phyloP scores from a whole-genome alignment of 1,140 invertebrate species.

The Solen grandis region DNA sequence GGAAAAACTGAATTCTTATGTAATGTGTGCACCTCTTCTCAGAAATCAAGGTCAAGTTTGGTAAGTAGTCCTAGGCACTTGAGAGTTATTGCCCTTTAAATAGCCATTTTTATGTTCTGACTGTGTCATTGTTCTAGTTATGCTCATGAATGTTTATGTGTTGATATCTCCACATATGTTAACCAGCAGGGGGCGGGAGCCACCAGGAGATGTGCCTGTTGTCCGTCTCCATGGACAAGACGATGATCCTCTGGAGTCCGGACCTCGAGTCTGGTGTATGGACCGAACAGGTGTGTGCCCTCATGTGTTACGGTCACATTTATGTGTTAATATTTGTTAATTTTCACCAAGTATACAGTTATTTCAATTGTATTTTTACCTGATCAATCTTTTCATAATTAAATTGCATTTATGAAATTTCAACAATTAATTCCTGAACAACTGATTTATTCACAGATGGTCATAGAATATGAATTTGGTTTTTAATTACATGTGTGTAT shows the following conservation, averaged over 20 bases:
- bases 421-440: too few species aligned
- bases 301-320: too few species aligned
- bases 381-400: too few species aligned
- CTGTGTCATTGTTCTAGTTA: background rate
- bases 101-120: background rate
- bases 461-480: too few species aligned
- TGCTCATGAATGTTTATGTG: background rate
- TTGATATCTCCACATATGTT: background rate
- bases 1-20: too few species aligned
- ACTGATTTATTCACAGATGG: too few species aligned
- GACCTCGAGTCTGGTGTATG: constrained; percentile 86
- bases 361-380: too few species aligned
- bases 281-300: constrained; percentile 86
- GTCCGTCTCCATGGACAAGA: constrained; percentile 96
- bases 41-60: background rate
- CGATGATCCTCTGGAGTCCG: constrained; percentile 93
- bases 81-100: background rate
- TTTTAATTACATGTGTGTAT: too few species aligned
- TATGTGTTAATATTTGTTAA: too few species aligned
- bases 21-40: background rate
- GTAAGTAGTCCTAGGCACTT: background rate
- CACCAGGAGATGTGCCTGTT: constrained; percentile 84
- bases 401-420: too few species aligned
- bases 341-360: too few species aligned
- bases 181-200: constrained; percentile 26